Conservation (phyloP, 2,797 vertebrate species). For the Epinephelus malabaricus region DNA sequence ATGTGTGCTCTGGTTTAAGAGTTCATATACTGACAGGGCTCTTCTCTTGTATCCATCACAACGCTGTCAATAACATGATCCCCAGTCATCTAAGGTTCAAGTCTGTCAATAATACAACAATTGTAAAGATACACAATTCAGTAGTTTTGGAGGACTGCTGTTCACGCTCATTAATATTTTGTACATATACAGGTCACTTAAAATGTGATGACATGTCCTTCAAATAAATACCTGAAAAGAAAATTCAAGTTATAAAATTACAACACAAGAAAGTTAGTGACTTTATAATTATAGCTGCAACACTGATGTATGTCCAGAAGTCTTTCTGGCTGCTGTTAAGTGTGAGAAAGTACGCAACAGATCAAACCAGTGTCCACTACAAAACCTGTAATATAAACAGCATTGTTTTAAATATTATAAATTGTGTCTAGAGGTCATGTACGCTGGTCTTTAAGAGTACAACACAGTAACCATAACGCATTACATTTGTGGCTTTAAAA, state of each 20-base stretch:
- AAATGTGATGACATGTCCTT: neutral
- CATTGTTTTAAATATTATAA: too few species aligned
- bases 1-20: neutral
- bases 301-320: neutral
- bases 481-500: neutral
- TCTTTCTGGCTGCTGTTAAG: neutral
- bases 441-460: neutral
- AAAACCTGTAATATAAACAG: neutral
- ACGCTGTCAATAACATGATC: neutral
- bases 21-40: neutral
- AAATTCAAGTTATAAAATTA: neutral
- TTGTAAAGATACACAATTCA: neutral
- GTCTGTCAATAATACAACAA: neutral
- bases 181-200: neutral
- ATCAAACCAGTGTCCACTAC: neutral
- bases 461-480: neutral
- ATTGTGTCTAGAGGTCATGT: neutral
- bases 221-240: slow-evolving; percentile 1
- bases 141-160: neutral
- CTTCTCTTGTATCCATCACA: neutral
- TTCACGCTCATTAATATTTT: neutral
- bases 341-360: neutral
- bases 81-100: neutral
- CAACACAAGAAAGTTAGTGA: neutral
- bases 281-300: neutral